phyloP scores from a whole-genome alignment of 2,113 vertebrate species.

The Ranitomeya imitator region DNA sequence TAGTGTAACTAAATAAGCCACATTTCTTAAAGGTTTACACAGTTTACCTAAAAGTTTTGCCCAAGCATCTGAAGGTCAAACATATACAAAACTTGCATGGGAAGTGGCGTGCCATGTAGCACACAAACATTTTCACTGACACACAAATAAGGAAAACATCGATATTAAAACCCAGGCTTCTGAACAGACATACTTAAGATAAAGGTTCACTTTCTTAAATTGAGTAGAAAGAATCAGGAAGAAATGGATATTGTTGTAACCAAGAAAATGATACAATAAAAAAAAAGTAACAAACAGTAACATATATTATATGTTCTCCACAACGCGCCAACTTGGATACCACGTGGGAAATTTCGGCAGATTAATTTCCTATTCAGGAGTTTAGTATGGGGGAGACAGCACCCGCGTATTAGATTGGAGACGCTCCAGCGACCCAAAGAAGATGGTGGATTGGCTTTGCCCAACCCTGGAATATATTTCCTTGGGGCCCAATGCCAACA shows the following conservation, averaged over 20 bases:
- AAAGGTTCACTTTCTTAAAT: conserved; percentile 2
- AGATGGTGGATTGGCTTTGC: no score
- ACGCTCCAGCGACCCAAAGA: no score
- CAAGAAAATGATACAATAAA: background rate
- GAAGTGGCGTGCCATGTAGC: background rate
- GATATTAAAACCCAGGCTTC: background rate
- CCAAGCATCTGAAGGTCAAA: background rate
- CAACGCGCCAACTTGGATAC: no score
- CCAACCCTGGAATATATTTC: no score
- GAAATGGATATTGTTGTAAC: background rate
- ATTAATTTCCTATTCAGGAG: no score
- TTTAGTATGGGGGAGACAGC: no score
- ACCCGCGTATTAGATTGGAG: no score
- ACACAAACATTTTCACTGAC: background rate
- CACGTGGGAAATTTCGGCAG: no score
- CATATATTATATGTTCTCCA: background rate
- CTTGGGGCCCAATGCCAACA: no score
- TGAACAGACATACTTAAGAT: background rate
- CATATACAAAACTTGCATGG: background rate
- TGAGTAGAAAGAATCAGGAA: background rate
- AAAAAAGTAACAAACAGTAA: background rate
- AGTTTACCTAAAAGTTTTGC: background rate
- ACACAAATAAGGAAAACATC: background rate
- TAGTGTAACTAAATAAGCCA: background rate
- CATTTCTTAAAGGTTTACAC: background rate